phyloP scores from a whole-genome alignment of 2,113 vertebrate species.

The Arothron firmamentum region DNA sequence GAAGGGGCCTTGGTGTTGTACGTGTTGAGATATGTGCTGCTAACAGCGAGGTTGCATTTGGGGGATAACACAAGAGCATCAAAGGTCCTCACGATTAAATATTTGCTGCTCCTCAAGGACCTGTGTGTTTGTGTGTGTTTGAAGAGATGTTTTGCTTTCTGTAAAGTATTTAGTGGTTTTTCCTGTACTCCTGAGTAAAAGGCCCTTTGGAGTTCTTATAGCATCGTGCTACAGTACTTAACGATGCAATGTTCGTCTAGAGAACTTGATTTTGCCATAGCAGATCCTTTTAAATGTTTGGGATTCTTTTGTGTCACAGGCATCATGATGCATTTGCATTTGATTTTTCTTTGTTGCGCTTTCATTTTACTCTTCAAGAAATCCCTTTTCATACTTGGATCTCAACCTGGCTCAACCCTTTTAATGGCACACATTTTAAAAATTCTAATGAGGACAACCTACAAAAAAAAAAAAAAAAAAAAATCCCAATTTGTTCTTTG shows the following conservation, averaged over 20 bases:
- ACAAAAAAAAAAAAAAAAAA: background rate
- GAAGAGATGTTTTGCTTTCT: constrained; percentile 43
- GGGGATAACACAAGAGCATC: constrained; percentile 51
- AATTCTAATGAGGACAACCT: too few relatives aligned
- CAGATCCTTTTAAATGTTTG: too few relatives aligned
- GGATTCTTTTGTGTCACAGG: too few relatives aligned
- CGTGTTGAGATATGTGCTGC: constrained; percentile 54
- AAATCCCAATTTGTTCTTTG: background rate
- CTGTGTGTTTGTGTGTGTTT: constrained; percentile 20
- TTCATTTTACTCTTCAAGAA: background rate
- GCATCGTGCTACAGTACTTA: too few relatives aligned
- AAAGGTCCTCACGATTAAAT: constrained; percentile 49
- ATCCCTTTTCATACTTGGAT: background rate
- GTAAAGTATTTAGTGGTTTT: constrained; percentile 33
- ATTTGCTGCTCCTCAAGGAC: constrained; percentile 41
- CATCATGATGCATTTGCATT: background rate
- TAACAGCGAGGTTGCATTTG: constrained; percentile 62
- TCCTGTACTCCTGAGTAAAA: too few relatives aligned
- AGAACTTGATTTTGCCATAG: too few relatives aligned
- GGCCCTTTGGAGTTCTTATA: too few relatives aligned
- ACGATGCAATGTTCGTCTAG: too few relatives aligned
- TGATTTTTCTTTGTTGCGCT: constrained; percentile 7
- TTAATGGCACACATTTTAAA: too few relatives aligned
- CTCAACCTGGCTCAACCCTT: constrained; percentile 1
- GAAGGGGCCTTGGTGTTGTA: constrained; percentile 53